Evolutionary conservation across 2,797 vertebrate genomes (phyloP).

Genomic region (Heterohyrax brucei): DNA sequence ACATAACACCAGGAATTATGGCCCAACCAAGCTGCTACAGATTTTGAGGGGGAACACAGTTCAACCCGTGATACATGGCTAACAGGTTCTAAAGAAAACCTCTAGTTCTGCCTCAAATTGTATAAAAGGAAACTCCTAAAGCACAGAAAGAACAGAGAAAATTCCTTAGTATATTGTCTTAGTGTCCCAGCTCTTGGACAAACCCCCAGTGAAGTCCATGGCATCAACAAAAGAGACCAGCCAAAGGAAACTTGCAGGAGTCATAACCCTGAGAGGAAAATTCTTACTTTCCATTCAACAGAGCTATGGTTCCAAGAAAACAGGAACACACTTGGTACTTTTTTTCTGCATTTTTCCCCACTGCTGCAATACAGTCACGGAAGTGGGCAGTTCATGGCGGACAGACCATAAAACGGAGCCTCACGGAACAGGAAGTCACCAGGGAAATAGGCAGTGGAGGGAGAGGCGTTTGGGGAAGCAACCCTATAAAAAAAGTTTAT

Average conservation of each 20-base stretch:
- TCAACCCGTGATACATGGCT: too few relatives aligned
- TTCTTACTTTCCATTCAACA: neutral
- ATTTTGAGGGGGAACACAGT: too few relatives aligned
- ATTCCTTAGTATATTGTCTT: neutral
- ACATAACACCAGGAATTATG: too few relatives aligned
- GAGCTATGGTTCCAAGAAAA: neutral
- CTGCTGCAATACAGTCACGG: neutral
- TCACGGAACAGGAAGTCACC: neutral
- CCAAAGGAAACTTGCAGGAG: neutral
- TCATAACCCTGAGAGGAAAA: neutral
- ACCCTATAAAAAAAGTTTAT: neutral
- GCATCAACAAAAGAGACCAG: neutral
- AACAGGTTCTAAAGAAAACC: neutral
- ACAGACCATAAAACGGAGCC: neutral
- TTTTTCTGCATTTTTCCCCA: neutral
- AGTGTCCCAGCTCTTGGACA: neutral
- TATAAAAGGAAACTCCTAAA: neutral
- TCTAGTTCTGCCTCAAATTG: neutral
- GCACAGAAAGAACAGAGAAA: neutral
- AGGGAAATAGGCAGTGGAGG: neutral
- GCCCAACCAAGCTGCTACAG: too few relatives aligned
- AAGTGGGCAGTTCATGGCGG: neutral
- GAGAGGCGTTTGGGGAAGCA: neutral
- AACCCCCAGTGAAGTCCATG: neutral
- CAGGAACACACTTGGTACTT: neutral